Evolutionary conservation across 2,888 invertebrate species (phyloP).

Genomic region (Amiota mariae): DNA sequence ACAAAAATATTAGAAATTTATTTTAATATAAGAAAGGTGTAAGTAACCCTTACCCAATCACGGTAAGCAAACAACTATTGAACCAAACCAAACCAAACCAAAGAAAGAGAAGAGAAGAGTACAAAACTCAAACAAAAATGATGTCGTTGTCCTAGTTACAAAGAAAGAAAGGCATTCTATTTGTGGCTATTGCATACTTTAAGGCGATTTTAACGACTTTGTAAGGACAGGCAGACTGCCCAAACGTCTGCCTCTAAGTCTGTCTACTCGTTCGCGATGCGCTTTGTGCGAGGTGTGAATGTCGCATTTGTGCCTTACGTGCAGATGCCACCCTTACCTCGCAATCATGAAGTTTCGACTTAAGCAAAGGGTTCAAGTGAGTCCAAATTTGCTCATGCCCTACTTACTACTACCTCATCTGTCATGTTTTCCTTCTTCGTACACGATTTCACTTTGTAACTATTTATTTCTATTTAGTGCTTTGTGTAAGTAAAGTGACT

Average conservation of each 20-base stretch:
- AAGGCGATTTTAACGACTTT: constrained; percentile 43
- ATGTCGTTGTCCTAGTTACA: constrained; percentile 21
- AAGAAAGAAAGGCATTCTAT: background rate
- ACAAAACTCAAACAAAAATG: constrained; percentile 9
- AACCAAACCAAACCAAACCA: too few relatives aligned
- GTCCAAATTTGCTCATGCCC: background rate
- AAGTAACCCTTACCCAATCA: too few relatives aligned
- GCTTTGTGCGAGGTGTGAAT: constrained; percentile 13
- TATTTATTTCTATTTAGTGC: constrained; percentile 58
- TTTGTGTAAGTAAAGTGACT: constrained; percentile 50
- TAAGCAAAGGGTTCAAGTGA: constrained; percentile 19
- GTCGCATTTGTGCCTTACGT: constrained; percentile 1
- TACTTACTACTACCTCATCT: constrained; percentile 38
- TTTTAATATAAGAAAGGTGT: too few relatives aligned
- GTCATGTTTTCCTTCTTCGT: constrained; percentile 16
- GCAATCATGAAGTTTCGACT: background rate
- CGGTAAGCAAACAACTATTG: too few relatives aligned
- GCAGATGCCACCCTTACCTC: background rate
- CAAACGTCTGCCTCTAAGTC: background rate
- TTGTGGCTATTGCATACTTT: constrained; percentile 39
- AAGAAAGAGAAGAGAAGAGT: too few relatives aligned
- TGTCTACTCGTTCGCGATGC: background rate
- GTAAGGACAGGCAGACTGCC: background rate
- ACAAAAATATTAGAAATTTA: too few relatives aligned
- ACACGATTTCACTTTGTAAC: constrained; percentile 52